phyloP scores from a whole-genome alignment of 1,140 invertebrate genomes.

The Drosophila malerkotliana region DNA sequence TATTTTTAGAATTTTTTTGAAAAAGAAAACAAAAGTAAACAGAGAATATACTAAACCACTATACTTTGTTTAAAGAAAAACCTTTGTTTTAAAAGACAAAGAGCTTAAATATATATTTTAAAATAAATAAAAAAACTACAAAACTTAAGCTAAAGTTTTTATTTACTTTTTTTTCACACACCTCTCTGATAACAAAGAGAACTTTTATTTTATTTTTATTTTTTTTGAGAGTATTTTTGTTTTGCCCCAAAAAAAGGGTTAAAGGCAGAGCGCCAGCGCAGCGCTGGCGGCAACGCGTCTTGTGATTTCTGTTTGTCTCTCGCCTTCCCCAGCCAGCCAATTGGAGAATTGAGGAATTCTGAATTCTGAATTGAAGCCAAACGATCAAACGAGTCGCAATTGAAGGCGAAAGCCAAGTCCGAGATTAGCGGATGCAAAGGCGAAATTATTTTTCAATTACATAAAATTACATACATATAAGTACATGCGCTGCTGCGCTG shows the following conservation, averaged over 20 bases:
- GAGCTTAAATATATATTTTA: too few relatives aligned
- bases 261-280: slow-evolving; percentile 42
- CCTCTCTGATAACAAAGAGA: neutral
- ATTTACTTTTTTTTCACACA: too few relatives aligned
- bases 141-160: too few relatives aligned
- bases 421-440: slow-evolving; percentile 54
- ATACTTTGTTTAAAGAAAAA: too few relatives aligned
- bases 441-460: slow-evolving; percentile 72
- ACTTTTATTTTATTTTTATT: neutral
- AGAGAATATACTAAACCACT: neutral
- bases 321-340: neutral
- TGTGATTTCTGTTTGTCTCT: slow-evolving; percentile 1
- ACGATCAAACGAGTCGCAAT: slow-evolving; percentile 55
- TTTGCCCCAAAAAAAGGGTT: neutral
- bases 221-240: neutral
- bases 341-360: neutral
- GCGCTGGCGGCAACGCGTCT: slow-evolving; percentile 14
- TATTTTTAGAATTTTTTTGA: neutral
- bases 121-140: too few relatives aligned
- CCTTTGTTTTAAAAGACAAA: too few relatives aligned
- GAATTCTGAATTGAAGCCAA: slow-evolving; percentile 6
- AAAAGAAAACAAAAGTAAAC: neutral
- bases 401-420: slow-evolving; percentile 43
- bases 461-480: slow-evolving; percentile 65
- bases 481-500: slow-evolving; percentile 49